These are phyloP conservation scores for Drosophila aldrichi DNA, from an alignment of 2,888 invertebrate genomes.

Conservation along the genomic window DNA sequence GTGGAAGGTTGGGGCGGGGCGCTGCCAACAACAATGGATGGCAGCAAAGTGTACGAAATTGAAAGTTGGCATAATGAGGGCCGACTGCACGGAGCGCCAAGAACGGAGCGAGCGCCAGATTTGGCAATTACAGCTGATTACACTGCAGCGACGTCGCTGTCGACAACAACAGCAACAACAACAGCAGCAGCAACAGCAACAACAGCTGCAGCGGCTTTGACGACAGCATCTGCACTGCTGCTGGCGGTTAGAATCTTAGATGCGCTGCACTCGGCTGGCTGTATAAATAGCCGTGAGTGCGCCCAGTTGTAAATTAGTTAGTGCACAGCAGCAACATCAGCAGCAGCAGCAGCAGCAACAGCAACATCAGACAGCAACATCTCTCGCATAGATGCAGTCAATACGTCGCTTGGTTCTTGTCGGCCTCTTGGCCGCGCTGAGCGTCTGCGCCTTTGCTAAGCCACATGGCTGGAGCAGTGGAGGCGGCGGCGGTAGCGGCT, in stretches of 20 bases:
- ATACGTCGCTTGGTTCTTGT: slow-evolving; percentile 44
- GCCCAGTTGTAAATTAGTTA: slow-evolving; percentile 72
- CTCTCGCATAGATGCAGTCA: slow-evolving; percentile 57
- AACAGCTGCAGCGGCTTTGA: slow-evolving; percentile 15
- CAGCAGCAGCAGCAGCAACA: slow-evolving; percentile 25
- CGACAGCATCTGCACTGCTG: slow-evolving; percentile 21
- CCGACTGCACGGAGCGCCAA: slow-evolving; percentile 32
- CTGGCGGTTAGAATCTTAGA: slow-evolving; percentile 63
- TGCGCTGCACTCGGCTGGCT: slow-evolving; percentile 40
- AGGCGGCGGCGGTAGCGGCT: slow-evolving; percentile 48
- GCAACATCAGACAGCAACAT: slow-evolving; percentile 12
- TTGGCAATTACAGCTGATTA: slow-evolving; percentile 79
- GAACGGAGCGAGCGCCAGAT: slow-evolving; percentile 45
- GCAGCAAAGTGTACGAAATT: slow-evolving; percentile 67
- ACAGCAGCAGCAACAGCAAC: slow-evolving; percentile 17
- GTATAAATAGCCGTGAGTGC: slow-evolving; percentile 73
- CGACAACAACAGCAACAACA: slow-evolving; percentile 7
- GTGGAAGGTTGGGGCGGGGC: slow-evolving; percentile 21
- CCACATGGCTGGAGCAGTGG: slow-evolving; percentile 69
- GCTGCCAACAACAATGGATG: slow-evolving; percentile 20
- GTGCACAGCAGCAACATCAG: slow-evolving; percentile 63
- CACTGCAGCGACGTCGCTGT: slow-evolving; percentile 24
- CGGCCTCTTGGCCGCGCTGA: slow-evolving; percentile 51
- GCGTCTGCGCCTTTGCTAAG: slow-evolving; percentile 53
- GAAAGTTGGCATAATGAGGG: slow-evolving; percentile 72